Conservation (phyloP, 2,888 invertebrate genomes). For the Sarcophaga carnaria region DNA sequence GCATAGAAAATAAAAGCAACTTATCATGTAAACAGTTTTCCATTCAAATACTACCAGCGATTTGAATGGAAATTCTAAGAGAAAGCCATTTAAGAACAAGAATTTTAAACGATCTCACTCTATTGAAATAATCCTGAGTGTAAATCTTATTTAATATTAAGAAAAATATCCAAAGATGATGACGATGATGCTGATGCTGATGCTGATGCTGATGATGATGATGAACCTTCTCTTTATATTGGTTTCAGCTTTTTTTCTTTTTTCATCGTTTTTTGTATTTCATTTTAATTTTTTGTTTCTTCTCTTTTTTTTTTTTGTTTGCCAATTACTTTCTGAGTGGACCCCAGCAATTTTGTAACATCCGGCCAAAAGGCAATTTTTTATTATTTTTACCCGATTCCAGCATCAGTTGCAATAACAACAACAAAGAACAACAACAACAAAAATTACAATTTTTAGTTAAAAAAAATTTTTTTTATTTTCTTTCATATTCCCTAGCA, state of each 20-base stretch:
- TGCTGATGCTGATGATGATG: constrained; percentile 3
- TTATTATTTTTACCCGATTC: constrained; percentile 63
- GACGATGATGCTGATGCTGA: neutral
- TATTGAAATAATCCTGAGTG: constrained; percentile 1
- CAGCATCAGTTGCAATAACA: constrained; percentile 47
- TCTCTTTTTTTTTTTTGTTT: constrained; percentile 66
- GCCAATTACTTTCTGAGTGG: constrained; percentile 77
- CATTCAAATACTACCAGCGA: too few species aligned
- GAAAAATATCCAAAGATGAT: neutral
- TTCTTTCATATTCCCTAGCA: constrained; percentile 27
- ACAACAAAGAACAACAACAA: constrained; percentile 49
- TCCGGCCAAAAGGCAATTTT: constrained; percentile 76
- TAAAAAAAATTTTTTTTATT: constrained; percentile 24
- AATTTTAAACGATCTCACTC: neutral
- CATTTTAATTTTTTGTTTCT: constrained; percentile 24
- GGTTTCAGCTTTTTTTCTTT: constrained; percentile 16
- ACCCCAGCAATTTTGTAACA: constrained; percentile 80
- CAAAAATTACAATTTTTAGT: constrained; percentile 15
- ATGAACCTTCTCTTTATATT: constrained; percentile 27
- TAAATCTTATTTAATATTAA: constrained; percentile 16
- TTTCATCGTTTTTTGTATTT: constrained; percentile 28
- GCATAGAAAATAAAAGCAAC: constrained; percentile 10
- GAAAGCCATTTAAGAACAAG: neutral
- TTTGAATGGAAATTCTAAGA: too few species aligned
- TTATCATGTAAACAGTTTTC: neutral